phyloP scores from a whole-genome alignment of 2,888 invertebrate genomes.

The Salpingus planirostris region DNA sequence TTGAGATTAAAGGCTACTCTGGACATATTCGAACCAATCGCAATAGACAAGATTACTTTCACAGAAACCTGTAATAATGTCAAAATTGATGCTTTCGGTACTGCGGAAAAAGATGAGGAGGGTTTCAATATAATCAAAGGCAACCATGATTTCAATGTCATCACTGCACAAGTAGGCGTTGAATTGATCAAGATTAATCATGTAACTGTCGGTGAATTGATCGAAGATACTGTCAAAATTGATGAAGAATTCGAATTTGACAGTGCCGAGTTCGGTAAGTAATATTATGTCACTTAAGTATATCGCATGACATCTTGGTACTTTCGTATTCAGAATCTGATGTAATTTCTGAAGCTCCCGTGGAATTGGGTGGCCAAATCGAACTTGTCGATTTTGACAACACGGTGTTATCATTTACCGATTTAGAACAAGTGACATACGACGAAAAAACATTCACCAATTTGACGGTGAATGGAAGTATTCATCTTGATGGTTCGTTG shows the following conservation, averaged over 20 bases:
- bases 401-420: constrained; percentile 28
- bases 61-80: too few relatives aligned
- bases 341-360: constrained; percentile 17
- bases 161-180: constrained; percentile 32
- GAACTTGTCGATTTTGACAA: constrained; percentile 42
- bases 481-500: constrained; percentile 31
- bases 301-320: too few relatives aligned
- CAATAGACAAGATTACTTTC: constrained; percentile 40
- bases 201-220: constrained; percentile 33
- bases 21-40: constrained; percentile 21
- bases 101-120: constrained; percentile 23
- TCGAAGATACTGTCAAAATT: constrained; percentile 35
- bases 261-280: constrained; percentile 42
- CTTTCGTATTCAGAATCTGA: too few relatives aligned
- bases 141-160: constrained; percentile 29
- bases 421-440: constrained; percentile 21
- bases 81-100: constrained; percentile 35
- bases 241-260: constrained; percentile 36
- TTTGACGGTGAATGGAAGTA: constrained; percentile 27
- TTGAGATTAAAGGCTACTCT: constrained; percentile 16
- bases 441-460: constrained; percentile 30
- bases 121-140: constrained; percentile 31
- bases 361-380: constrained; percentile 32
- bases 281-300: too few relatives aligned
- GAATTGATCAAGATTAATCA: constrained; percentile 37